Evolutionary conservation across 2,888 invertebrate species (phyloP).

Genomic region (Venusia cambrica): DNA sequence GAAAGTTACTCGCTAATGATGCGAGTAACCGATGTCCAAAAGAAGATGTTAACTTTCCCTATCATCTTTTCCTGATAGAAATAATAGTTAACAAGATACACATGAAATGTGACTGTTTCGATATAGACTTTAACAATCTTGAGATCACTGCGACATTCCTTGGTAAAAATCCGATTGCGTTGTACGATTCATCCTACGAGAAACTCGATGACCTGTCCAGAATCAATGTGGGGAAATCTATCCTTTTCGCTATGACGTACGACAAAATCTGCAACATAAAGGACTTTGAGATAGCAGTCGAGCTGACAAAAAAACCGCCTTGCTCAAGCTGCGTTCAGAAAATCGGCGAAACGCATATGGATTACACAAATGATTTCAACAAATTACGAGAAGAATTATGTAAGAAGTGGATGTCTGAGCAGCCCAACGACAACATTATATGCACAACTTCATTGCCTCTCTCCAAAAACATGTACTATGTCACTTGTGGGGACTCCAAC

Average conservation of each 20-base stretch:
- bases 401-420: conserved; percentile 60
- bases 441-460: conserved; percentile 68
- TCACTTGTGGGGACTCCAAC: conserved; percentile 54
- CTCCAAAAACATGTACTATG: conserved; percentile 63
- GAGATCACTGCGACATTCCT: conserved; percentile 65
- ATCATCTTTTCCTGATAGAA: conserved; percentile 70
- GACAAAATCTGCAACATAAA: conserved; percentile 67
- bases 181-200: conserved; percentile 65
- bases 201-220: conserved; percentile 58
- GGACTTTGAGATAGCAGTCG: conserved; percentile 57
- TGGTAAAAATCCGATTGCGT: conserved; percentile 61
- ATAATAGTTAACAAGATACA: conserved; percentile 70
- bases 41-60: conserved; percentile 61
- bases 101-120: conserved; percentile 75
- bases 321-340: conserved; percentile 63
- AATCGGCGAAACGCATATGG: conserved; percentile 64
- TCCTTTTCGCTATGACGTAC: conserved; percentile 72
- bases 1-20: conserved; percentile 36
- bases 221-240: conserved; percentile 69
- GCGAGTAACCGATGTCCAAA: conserved; percentile 27
- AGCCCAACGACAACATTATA: conserved; percentile 62
- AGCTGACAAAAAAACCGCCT: conserved; percentile 66
- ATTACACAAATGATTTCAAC: conserved; percentile 60
- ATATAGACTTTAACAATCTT: conserved; percentile 64
- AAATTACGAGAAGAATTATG: conserved; percentile 61